Base-by-base conservation (phyloP, 2,888 invertebrate species). In the Drosophila picticornis region DNA sequence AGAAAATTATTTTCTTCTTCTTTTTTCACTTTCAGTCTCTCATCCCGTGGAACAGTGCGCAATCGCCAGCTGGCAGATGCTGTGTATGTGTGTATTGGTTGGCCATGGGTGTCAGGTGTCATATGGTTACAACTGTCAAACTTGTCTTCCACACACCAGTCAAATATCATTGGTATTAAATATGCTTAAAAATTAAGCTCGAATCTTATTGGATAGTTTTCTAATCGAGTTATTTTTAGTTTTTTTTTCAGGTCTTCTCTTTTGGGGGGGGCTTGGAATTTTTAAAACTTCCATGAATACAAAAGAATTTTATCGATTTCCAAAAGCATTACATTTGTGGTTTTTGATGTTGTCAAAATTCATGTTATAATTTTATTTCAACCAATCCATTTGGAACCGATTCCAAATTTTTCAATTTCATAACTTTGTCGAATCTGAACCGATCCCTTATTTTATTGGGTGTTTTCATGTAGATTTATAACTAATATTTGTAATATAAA, bases 81-180 rank as follows among this genome's bases (percentile, higher is more conserved):
- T 84, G 36, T 70, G 64, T 9, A 16, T 46, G 16, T 83, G 89
- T 86, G 69, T 85, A 80, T 78, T 70, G 87, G 81, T 76, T 71
- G 62, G 51, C 59, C 27, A 36, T 67, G 71, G 74, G 27, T 51
- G 57, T 76, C 72, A 51, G 57, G 59, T 73, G 69, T 72, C 81
- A 81, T 81, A 76, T 58, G 67, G 55, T 60, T 2, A n/a, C 34
- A 63, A 34, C 38, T 72, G 64, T 72, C 60, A 64, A 69, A 73
- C 16, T 36, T 60, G 46, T 36, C 40, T 46, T 63, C 48, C 55
- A 61, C 61, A 64, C 29, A 13, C 29, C 50, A 27, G 50, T 10
- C 50, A 10, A 10, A 27, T 25, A 46, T 4, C 22, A 16, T 46
- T 25, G 46, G 46, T 46, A 16, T 50, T 50, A 19, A 19, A 27